phyloP scores from a whole-genome alignment of 2,888 invertebrate genomes.

The Eristalis intricaria region DNA sequence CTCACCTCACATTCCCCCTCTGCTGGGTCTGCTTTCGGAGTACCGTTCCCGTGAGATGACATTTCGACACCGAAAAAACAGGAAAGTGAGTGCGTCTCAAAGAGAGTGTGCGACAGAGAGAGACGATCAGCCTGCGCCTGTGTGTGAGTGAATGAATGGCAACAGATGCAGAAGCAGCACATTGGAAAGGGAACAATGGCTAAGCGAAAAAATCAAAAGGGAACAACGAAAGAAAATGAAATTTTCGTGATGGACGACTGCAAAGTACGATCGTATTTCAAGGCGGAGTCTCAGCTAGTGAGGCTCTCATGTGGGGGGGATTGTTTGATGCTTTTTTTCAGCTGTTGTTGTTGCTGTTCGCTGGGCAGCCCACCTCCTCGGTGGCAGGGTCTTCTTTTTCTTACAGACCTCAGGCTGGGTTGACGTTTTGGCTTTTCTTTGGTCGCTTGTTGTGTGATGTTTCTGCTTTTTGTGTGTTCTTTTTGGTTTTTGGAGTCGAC shows the following conservation, averaged over 20 bases:
- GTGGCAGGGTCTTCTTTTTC: not conserved
- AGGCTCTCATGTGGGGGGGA: constrained; percentile 47
- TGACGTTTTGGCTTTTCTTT: constrained; percentile 35
- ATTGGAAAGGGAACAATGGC: constrained; percentile 12
- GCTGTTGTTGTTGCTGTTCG: not conserved
- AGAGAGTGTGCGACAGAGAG: not conserved
- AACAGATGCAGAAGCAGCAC: constrained; percentile 19
- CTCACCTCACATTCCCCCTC: constrained; percentile 30
- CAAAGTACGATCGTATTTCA: constrained; percentile 70
- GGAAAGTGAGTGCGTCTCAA: not conserved
- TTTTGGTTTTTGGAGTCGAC: constrained; percentile 31
- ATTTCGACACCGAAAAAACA: constrained; percentile 23
- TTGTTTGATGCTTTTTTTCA: not conserved
- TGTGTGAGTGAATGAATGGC: constrained; percentile 11
- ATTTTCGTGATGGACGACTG: constrained; percentile 71
- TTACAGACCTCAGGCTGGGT: constrained; percentile 21
- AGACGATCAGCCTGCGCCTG: too few relatives aligned
- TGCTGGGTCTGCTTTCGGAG: constrained; percentile 46
- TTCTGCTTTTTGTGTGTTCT: not conserved
- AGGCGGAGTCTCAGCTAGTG: constrained; percentile 55
- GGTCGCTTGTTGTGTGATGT: not conserved
- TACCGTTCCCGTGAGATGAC: constrained; percentile 21
- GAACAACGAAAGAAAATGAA: constrained; percentile 64
- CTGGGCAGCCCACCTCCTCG: not conserved
- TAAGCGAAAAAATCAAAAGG: constrained; percentile 28